phyloP scores from a whole-genome alignment of 2,113 vertebrate species.

The Cryptotis parvus region DNA sequence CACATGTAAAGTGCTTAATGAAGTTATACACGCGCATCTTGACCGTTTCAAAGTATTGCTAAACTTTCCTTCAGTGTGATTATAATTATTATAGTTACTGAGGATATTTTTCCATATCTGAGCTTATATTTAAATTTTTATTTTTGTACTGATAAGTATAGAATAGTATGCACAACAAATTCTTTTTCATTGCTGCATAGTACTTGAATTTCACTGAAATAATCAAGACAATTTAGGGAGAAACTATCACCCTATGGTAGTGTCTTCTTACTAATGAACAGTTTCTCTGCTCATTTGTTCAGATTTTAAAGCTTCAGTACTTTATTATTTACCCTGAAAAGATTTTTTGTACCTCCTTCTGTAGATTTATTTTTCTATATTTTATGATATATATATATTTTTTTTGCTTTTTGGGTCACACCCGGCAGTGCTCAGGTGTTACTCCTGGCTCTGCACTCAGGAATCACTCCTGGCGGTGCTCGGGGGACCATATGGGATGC shows the following conservation, averaged over 20 bases:
- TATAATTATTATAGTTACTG: background rate
- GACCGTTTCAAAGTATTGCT: background rate
- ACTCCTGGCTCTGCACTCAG: too few species aligned
- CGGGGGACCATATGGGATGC: too few species aligned
- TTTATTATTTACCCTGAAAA: constrained; percentile 9
- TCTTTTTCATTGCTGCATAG: background rate
- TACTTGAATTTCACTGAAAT: background rate
- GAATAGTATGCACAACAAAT: background rate
- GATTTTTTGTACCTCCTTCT: constrained; percentile 6
- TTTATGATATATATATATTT: too few species aligned
- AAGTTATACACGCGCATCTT: constrained; percentile 8
- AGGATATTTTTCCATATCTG: background rate
- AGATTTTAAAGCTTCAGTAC: constrained; percentile 31
- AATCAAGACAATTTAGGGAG: background rate
- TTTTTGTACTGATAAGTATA: background rate
- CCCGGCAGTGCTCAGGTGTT: too few species aligned
- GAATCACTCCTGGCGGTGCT: too few species aligned
- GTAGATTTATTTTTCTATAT: background rate
- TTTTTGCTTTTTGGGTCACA: too few species aligned
- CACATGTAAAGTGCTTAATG: background rate
- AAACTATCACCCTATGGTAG: background rate
- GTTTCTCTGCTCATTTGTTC: constrained; percentile 25
- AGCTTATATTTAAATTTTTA: constrained; percentile 18
- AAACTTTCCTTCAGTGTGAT: constrained; percentile 2
- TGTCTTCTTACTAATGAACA: background rate